phyloP scores from a whole-genome alignment of 2,797 vertebrate species.

The Pseudocheirus occidentalis region DNA sequence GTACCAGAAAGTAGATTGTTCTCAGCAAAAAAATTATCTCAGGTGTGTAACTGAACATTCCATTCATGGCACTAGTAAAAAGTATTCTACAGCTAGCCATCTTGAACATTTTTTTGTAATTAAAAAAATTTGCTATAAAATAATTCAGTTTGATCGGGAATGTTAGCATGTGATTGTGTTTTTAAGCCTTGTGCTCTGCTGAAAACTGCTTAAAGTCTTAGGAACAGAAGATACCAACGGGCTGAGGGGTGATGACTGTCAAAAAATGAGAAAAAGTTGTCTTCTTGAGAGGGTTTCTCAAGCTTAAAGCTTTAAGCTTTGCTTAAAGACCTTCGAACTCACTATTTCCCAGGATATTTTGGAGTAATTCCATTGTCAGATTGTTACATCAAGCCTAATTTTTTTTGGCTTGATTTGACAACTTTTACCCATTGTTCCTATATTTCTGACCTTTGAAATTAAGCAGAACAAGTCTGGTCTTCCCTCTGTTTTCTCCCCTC shows the following conservation, averaged over 20 bases:
- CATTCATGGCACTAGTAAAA: not conserved
- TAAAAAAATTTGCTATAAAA: not conserved
- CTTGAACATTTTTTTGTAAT: not conserved
- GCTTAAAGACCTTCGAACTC: too few relatives aligned
- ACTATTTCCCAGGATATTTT: not conserved
- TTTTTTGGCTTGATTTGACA: not conserved
- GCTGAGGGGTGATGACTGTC: too few relatives aligned
- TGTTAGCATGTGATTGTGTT: too few relatives aligned
- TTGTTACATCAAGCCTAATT: not conserved
- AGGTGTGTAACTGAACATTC: too few relatives aligned
- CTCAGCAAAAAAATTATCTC: too few relatives aligned
- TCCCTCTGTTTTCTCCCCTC: not conserved
- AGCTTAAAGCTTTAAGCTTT: not conserved
- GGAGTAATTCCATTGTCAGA: not conserved
- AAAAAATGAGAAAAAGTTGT: too few relatives aligned
- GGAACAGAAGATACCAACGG: too few relatives aligned
- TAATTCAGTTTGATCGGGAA: too few relatives aligned
- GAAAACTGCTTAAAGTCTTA: not conserved
- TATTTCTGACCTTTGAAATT: too few relatives aligned
- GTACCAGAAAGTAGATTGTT: not conserved
- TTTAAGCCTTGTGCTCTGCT: not conserved
- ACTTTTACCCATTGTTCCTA: not conserved
- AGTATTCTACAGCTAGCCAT: not conserved
- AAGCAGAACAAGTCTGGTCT: too few relatives aligned
- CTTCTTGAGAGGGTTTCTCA: too few relatives aligned